Evolutionary conservation across 2,888 invertebrate species (phyloP), one percentile per base, ranked within the genome.

Genomic region (Drosophila austrosaltans): DNA sequence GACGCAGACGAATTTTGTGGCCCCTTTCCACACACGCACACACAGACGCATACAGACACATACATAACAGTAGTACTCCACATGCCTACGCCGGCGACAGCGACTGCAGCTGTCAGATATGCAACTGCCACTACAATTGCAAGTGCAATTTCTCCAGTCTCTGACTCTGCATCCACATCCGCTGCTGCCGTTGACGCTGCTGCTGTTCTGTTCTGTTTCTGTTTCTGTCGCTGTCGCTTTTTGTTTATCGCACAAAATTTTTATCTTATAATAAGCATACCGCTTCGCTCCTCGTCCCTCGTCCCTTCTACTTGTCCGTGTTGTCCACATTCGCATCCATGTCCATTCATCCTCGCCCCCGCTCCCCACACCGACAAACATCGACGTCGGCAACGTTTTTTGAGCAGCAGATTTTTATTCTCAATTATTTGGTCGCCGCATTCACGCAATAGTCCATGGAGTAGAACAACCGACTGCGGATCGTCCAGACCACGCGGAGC

Each of bases 201-300:
- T n/a, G 59, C 42, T 63, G 53, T 16, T 16, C 16, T 16, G 16
- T 16, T 16, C 30, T 30, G 30, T 48, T 48, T 48, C 48, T 48
- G 48, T 48, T 48, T 48, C 53, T 53, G 54, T 58, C 66, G 71
- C 63, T 68, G 69, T 63, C 73, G 78, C 73, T 79, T 90, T 85
- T 89, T 86, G 87, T 81, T 86, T 79, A 90, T 79, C 80, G 76
- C 78, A 79, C 79, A 78, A 76, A 78, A 72, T 86, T 87, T 90
- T 90, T 89, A 89, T 82, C 83, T 87, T 89, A 91, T 91, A 91
- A 90, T 91, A 91, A 91, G 91, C 90, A 90, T 87, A 87, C 85
- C 84, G 87, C 78, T 82, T 80, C 78, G 81, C 78, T 82, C 67
- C 54, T 62, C 64, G 64, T 68, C 70, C 44, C 67, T 64, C 28